Evolutionary conservation across 2,888 invertebrate species (phyloP).

Genomic region (Toxonevra muliebris): DNA sequence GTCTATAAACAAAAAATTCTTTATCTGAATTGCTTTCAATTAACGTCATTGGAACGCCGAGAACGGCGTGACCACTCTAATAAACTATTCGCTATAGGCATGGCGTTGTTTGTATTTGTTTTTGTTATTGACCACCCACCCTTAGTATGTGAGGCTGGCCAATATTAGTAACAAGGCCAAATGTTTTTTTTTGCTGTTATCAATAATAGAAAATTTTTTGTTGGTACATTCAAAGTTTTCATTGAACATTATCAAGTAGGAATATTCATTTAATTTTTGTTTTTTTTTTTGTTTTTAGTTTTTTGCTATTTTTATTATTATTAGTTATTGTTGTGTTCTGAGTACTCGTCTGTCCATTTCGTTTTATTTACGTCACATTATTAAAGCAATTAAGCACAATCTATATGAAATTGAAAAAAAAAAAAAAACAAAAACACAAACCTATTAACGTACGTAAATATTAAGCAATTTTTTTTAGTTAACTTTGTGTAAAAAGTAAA

Average conservation of each 20-base stretch:
- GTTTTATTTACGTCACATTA: slow-evolving; percentile 30
- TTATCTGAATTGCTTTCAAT: slow-evolving; percentile 39
- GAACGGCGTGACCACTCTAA: slow-evolving; percentile 18
- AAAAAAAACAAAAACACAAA: background rate
- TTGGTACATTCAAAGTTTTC: slow-evolving; percentile 1
- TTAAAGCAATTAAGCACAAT: slow-evolving; percentile 32
- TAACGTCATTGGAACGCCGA: slow-evolving; percentile 50
- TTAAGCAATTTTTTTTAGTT: no score
- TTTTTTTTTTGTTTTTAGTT: no score
- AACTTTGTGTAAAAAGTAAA: no score
- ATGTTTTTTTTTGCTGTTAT: no score
- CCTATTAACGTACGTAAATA: background rate
- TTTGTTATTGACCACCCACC: slow-evolving; percentile 20
- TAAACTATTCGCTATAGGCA: no score
- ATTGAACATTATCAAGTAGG: slow-evolving; percentile 21
- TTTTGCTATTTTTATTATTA: no score
- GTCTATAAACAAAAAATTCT: no score
- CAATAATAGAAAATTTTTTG: no score
- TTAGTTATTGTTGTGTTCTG: background rate
- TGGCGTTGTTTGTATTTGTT: no score
- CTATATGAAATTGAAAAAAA: background rate
- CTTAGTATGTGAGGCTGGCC: background rate
- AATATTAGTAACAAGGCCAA: no score
- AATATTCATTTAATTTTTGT: slow-evolving; percentile 25
- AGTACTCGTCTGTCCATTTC: slow-evolving; percentile 9